Evolutionary conservation across 2,797 vertebrate genomes (phyloP).

Genomic region (Semotilus atromaculatus): DNA sequence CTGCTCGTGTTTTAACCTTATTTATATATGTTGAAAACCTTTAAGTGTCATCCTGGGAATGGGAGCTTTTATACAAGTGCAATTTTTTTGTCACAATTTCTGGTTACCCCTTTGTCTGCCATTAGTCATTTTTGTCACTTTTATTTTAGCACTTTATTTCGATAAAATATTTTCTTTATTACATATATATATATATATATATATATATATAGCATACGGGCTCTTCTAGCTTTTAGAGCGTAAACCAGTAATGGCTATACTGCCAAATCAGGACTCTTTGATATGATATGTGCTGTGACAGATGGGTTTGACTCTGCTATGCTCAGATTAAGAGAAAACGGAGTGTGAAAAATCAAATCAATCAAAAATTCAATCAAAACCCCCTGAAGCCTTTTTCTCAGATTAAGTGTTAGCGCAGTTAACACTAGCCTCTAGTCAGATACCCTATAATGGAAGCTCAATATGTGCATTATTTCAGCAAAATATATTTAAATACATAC

Average conservation of each 20-base stretch:
- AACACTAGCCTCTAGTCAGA: background rate
- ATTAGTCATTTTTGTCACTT: background rate
- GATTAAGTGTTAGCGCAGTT: background rate
- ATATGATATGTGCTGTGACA: background rate
- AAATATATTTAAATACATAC: background rate
- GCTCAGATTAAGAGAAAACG: background rate
- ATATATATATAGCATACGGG: background rate
- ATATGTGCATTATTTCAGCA: background rate
- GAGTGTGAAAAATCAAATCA: background rate
- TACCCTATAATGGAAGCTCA: background rate
- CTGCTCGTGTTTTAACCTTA: background rate
- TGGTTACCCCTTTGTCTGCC: background rate
- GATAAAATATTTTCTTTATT: background rate
- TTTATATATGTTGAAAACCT: conserved; percentile 1
- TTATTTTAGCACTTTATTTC: background rate
- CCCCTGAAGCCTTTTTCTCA: background rate
- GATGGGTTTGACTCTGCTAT: background rate
- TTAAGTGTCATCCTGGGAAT: background rate
- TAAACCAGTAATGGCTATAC: background rate
- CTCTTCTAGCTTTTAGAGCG: background rate
- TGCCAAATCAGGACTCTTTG: background rate
- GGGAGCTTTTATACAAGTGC: background rate
- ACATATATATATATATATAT: no score
- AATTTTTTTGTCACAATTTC: background rate
- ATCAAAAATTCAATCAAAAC: background rate